Percentiles rank a stretch among this genome's conserved stretches.
These are phyloP conservation scores for Acanthornis magna DNA, from an alignment of 2,797 vertebrate genomes.

Conservation along the genomic window DNA sequence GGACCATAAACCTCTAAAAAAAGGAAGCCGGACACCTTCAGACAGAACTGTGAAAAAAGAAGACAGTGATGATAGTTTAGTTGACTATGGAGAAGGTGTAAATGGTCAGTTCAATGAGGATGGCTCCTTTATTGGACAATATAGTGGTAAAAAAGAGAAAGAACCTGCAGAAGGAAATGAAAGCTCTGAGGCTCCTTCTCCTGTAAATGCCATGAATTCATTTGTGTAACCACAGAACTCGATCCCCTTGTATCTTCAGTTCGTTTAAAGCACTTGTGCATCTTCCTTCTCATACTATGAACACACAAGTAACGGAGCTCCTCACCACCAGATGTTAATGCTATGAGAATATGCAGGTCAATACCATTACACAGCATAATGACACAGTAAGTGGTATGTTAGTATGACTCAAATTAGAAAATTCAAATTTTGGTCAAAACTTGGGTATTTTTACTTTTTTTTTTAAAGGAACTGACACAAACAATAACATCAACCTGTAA, in stretches of 20 bases:
- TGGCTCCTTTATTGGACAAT: constrained; percentile 98
- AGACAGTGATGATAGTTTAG: constrained; percentile 98
- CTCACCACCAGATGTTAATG: constrained; percentile 58
- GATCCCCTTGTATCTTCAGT: constrained; percentile 46
- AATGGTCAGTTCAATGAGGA: constrained; percentile 99
- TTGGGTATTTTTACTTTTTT: constrained; percentile 56
- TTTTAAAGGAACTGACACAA: constrained; percentile 60
- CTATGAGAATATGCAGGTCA: constrained; percentile 51
- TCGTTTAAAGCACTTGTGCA: constrained; percentile 60
- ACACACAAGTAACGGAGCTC: constrained; percentile 51
- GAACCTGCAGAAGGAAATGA: constrained; percentile 90
- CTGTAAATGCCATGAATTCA: constrained; percentile 96
- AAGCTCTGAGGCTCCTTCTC: constrained; percentile 95
- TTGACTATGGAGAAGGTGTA: constrained; percentile 98
- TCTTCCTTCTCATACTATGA: constrained; percentile 59
- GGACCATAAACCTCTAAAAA: constrained; percentile 97
- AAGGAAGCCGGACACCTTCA: constrained; percentile 94
- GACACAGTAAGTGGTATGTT: constrained; percentile 47
- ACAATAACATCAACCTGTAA: constrained; percentile 27
- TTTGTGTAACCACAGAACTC: constrained; percentile 85
- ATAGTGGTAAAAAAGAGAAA: constrained; percentile 94
- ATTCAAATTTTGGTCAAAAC: constrained; percentile 48
- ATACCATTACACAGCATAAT: not conserved
- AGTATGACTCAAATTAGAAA: constrained; percentile 49
- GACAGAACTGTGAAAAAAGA: constrained; percentile 96